A percentile compares a stretch with the other conserved stretches of the same genome.
Evolutionary conservation across 2,113 vertebrate genomes (phyloP).

Genomic region (Menura novaehollandiae): DNA sequence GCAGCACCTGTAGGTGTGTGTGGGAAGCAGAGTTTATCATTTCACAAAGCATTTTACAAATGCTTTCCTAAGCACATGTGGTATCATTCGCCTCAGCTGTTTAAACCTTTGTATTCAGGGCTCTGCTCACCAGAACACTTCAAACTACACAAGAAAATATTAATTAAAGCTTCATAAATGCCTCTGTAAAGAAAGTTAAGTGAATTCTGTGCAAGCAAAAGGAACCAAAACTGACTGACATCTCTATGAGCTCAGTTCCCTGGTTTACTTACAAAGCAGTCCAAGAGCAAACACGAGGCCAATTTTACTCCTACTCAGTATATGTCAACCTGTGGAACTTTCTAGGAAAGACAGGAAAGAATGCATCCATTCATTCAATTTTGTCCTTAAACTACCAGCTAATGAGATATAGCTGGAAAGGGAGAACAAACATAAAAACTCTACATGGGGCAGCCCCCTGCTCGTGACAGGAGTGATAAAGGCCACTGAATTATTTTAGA

Average conservation of each 20-base stretch:
- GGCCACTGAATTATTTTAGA: background rate
- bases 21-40: background rate
- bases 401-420: background rate
- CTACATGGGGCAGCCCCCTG: background rate
- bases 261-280: background rate
- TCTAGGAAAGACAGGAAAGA: conserved; percentile 15
- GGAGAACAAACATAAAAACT: background rate
- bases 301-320: conserved; percentile 16
- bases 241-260: background rate
- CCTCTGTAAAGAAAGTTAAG: background rate
- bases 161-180: background rate
- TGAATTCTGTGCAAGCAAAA: background rate
- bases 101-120: background rate
- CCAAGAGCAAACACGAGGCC: background rate
- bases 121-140: background rate
- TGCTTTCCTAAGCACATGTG: background rate
- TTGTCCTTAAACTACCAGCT: background rate
- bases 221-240: background rate
- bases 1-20: background rate
- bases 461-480: background rate
- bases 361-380: background rate
- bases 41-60: background rate
- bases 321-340: background rate
- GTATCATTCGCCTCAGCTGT: background rate
- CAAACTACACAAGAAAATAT: background rate